Percentiles rank a stretch among this genome's conserved stretches.
Evolutionary conservation across 2,888 invertebrate species (phyloP).

Genomic region (Pecten maximus): DNA sequence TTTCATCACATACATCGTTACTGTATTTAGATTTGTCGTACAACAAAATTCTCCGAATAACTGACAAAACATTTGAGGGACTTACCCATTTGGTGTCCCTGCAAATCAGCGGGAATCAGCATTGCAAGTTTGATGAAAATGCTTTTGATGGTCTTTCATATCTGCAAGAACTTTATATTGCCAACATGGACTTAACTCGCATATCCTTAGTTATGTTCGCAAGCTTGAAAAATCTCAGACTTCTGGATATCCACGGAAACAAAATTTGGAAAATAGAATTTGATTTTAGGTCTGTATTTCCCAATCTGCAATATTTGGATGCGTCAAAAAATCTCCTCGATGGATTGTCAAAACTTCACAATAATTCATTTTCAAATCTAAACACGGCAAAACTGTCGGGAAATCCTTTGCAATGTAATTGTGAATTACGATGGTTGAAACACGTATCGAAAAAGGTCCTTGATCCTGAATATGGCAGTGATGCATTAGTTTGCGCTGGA

Average conservation of each 20-base stretch:
- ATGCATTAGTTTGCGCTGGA: background rate
- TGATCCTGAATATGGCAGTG: background rate
- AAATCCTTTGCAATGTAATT: background rate
- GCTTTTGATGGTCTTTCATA: background rate
- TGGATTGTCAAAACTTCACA: background rate
- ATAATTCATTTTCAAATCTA: background rate
- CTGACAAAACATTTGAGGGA: background rate
- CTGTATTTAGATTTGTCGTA: background rate
- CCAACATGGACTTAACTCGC: background rate
- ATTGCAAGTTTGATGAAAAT: background rate
- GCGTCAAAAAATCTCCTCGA: background rate
- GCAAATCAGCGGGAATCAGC: background rate
- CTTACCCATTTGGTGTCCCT: background rate
- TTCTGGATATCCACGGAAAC: constrained; percentile 11
- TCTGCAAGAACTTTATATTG: constrained; percentile 16
- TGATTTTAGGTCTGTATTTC: background rate
- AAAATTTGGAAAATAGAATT: constrained; percentile 9
- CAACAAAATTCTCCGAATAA: background rate
- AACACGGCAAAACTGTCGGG: background rate
- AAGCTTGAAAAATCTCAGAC: background rate
- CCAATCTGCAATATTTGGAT: background rate
- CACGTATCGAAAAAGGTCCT: background rate
- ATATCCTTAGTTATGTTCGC: background rate
- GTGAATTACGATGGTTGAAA: constrained; percentile 22
- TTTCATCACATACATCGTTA: background rate